Evolutionary conservation across 2,888 invertebrate species (phyloP).

Genomic region (Luffia ferchaultella): DNA sequence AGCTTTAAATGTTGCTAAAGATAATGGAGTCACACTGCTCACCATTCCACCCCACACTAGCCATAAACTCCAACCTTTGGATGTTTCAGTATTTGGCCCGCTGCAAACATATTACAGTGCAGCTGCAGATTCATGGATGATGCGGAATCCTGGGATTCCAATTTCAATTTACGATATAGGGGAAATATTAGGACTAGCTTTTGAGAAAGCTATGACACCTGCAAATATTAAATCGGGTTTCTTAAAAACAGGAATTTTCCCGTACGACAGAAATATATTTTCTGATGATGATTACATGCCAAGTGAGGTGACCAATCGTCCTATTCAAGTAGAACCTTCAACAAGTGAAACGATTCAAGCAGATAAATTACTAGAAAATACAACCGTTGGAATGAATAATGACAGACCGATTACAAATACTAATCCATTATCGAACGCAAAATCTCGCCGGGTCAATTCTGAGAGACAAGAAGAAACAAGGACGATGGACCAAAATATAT

Average conservation of each 20-base stretch:
- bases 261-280: slow-evolving; percentile 23
- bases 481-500: slow-evolving; percentile 4
- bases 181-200: slow-evolving; percentile 8
- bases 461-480: not conserved
- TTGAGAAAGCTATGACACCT: slow-evolving; percentile 20
- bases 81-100: not conserved
- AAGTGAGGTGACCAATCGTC: not conserved
- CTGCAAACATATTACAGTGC: not conserved
- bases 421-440: too few species aligned
- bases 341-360: not conserved
- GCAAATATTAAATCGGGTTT: slow-evolving; percentile 26
- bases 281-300: slow-evolving; percentile 20
- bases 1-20: slow-evolving; percentile 23
- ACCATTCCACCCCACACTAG: slow-evolving; percentile 35
- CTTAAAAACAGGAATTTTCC: slow-evolving; percentile 20
- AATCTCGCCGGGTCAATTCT: too few species aligned
- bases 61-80: slow-evolving; percentile 10
- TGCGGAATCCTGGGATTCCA: not conserved
- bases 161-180: not conserved
- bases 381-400: too few species aligned
- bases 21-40: slow-evolving; percentile 28
- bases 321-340: not conserved
- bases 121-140: not conserved
- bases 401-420: too few species aligned
- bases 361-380: not conserved